Conservation (phyloP, 2,888 invertebrate species). For the Drosophila borborema region DNA sequence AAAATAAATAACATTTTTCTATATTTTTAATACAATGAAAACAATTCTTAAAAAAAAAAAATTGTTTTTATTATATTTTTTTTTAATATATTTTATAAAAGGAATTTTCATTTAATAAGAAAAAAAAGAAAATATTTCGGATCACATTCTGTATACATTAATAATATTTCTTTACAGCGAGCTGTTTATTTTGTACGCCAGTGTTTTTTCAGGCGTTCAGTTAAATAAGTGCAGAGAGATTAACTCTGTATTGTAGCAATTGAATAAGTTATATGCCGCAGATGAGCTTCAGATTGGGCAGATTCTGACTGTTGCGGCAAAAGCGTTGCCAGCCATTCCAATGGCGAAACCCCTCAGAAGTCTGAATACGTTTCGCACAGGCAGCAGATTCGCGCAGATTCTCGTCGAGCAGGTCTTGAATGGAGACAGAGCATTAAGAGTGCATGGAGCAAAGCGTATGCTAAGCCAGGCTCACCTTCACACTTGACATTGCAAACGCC, state of each 20-base stretch:
- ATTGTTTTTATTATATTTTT: too few relatives aligned
- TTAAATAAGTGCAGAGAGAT: background rate
- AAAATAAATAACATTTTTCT: too few relatives aligned
- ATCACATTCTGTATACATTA: conserved; percentile 1
- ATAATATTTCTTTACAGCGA: background rate
- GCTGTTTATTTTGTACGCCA: background rate
- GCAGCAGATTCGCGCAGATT: conserved; percentile 88
- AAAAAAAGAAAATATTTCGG: too few relatives aligned
- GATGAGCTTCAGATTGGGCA: conserved; percentile 75
- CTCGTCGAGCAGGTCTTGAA: conserved; percentile 88
- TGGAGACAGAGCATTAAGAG: background rate
- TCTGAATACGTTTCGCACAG: conserved; percentile 88
- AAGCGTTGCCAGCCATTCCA: conserved; percentile 82
- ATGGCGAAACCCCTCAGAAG: conserved; percentile 86
- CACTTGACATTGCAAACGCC: conserved; percentile 90
- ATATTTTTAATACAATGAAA: too few relatives aligned
- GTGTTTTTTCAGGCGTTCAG: background rate
- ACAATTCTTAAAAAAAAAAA: too few relatives aligned
- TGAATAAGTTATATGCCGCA: conserved; percentile 55
- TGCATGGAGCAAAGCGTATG: rapidly evolving
- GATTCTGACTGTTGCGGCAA: conserved; percentile 72
- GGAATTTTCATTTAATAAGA: background rate
- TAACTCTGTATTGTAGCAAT: background rate
- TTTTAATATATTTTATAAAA: too few relatives aligned
- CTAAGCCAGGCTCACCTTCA: conserved; percentile 86